Evolutionary conservation across 1,140 invertebrate genomes (phyloP).

Genomic region (Nasonia giraulti): DNA sequence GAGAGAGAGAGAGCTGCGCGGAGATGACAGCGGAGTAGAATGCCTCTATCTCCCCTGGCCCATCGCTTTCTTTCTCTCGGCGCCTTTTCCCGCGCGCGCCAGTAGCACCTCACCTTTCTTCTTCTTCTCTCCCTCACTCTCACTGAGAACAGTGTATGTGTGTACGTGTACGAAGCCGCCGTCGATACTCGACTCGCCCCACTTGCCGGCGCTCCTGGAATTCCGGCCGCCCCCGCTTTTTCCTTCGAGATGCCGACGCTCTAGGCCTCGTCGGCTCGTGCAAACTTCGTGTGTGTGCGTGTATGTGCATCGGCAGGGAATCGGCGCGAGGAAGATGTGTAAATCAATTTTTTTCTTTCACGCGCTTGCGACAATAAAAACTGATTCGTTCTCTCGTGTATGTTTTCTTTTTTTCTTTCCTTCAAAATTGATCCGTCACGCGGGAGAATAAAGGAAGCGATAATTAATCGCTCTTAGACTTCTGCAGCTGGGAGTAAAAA

Average conservation of each 20-base stretch:
- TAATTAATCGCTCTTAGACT: neutral
- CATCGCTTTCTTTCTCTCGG: neutral
- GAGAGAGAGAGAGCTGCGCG: slow-evolving; percentile 9
- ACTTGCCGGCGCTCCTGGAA: slow-evolving; percentile 4
- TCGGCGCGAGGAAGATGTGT: too few relatives aligned
- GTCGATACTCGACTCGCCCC: slow-evolving; percentile 4
- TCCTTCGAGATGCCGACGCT: neutral
- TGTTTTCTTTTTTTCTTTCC: too few relatives aligned
- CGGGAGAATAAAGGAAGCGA: neutral
- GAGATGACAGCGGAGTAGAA: slow-evolving; percentile 37
- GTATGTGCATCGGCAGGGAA: neutral
- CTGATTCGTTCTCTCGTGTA: too few relatives aligned
- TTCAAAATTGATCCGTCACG: too few relatives aligned
- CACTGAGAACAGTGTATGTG: too few relatives aligned
- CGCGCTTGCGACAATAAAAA: too few relatives aligned
- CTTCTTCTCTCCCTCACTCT: neutral
- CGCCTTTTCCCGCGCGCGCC: neutral
- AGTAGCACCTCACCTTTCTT: neutral
- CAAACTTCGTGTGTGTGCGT: neutral
- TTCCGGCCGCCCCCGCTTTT: neutral
- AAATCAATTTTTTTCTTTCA: too few relatives aligned
- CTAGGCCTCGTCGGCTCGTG: too few relatives aligned
- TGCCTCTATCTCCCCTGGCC: slow-evolving; percentile 17
- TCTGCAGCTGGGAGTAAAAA: neutral
- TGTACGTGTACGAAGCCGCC: neutral